Percentiles rank a stretch among this genome's conserved stretches.
Evolutionary conservation across 1,140 invertebrate species (phyloP).

Genomic region (Euwallacea similis): DNA sequence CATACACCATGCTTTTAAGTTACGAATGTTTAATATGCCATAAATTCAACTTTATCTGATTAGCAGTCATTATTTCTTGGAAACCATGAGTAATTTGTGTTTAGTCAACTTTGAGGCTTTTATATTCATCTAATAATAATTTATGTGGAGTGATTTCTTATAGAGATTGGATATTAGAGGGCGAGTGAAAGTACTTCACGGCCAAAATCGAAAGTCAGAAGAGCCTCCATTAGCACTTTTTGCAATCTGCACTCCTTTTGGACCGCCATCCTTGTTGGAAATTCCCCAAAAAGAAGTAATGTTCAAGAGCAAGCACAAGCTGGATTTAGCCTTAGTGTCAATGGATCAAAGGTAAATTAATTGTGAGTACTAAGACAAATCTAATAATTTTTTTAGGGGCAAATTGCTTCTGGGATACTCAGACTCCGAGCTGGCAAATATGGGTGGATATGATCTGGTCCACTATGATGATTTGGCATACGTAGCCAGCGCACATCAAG

Average conservation of each 20-base stretch:
- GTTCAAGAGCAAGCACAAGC: slow-evolving; percentile 99
- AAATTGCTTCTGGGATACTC: slow-evolving; percentile 93
- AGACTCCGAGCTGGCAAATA: slow-evolving; percentile 86
- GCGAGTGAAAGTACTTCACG: slow-evolving; percentile 92
- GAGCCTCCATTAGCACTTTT: slow-evolving; percentile 92
- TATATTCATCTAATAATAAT: neutral
- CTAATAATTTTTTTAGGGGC: slow-evolving; percentile 66
- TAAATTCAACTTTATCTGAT: no score
- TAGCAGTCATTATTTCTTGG: no score
- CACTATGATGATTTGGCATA: slow-evolving; percentile 97
- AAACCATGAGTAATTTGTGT: no score
- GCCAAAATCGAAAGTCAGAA: slow-evolving; percentile 93
- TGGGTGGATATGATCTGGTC: slow-evolving; percentile 95
- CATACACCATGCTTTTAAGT: neutral
- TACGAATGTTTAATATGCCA: neutral
- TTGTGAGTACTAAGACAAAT: neutral
- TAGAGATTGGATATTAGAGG: slow-evolving; percentile 97
- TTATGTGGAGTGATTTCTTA: slow-evolving; percentile 45
- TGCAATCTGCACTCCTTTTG: slow-evolving; percentile 97
- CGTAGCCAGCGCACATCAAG: slow-evolving; percentile 97
- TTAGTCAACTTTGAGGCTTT: no score
- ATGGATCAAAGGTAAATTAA: slow-evolving; percentile 89
- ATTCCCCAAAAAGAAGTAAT: slow-evolving; percentile 93
- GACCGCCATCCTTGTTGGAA: slow-evolving; percentile 87
- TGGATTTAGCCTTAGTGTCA: slow-evolving; percentile 92